Evolutionary conservation across 2,797 vertebrate species (phyloP).

Genomic region (Hydrophis major): DNA sequence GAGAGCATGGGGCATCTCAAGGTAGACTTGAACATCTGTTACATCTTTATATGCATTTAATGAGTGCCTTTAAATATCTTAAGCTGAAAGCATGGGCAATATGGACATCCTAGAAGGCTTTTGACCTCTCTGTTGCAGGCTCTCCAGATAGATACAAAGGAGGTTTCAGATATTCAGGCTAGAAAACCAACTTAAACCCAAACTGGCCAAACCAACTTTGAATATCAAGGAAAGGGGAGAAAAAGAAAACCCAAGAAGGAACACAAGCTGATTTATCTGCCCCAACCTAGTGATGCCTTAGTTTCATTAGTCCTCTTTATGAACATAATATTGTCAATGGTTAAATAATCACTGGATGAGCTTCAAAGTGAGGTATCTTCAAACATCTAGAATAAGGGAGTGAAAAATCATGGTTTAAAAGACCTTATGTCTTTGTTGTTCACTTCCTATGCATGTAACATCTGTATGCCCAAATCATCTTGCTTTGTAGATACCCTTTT

Average conservation of each 20-base stretch:
- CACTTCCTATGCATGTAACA: too few relatives aligned
- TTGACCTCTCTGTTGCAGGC: conserved; percentile 1
- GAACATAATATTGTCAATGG: neutral
- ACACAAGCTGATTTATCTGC: neutral
- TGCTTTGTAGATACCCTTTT: neutral
- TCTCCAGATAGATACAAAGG: neutral
- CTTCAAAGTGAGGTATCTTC: neutral
- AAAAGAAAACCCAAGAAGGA: neutral
- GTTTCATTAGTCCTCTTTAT: neutral
- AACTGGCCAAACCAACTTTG: neutral
- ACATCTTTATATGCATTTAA: conserved; percentile 3
- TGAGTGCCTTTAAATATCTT: conserved; percentile 10
- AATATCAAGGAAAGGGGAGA: neutral
- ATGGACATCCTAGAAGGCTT: conserved; percentile 12
- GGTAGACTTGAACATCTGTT: conserved; percentile 32
- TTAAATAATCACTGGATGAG: neutral
- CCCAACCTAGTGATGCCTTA: neutral
- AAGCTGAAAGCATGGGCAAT: neutral
- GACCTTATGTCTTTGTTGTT: neutral
- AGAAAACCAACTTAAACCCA: neutral
- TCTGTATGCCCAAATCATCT: neutral
- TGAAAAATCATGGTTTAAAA: neutral
- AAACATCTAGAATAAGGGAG: neutral
- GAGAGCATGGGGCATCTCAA: conserved; percentile 4
- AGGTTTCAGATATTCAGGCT: neutral